Conservation (phyloP, 1,140 invertebrate genomes). For the Meloidogyne floridensis region DNA sequence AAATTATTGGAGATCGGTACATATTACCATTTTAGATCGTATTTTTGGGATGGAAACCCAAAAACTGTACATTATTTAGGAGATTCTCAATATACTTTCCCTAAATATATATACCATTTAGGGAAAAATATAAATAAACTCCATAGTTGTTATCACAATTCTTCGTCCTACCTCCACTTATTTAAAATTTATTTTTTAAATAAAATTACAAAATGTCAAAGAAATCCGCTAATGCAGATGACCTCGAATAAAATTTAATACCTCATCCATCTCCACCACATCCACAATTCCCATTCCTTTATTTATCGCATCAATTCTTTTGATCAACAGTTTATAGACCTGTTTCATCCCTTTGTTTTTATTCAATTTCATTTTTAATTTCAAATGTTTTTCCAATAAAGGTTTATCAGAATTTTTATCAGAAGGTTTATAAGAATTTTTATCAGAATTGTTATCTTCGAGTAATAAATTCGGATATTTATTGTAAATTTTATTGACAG, state of each 20-base stretch:
- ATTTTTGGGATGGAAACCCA: no score
- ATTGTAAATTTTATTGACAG: background rate
- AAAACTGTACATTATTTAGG: no score
- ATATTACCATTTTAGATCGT: no score
- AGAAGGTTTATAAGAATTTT: background rate
- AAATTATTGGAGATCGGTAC: no score
- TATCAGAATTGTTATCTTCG: background rate
- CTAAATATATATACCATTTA: no score
- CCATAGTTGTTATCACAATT: no score
- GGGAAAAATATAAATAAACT: no score
- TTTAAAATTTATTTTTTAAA: no score
- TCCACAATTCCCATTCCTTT: background rate
- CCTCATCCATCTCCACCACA: background rate
- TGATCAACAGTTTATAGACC: background rate
- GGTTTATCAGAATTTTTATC: background rate
- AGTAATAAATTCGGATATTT: background rate
- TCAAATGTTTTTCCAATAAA: background rate
- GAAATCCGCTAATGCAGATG: no score
- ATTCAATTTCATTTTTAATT: background rate
- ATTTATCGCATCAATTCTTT: background rate
- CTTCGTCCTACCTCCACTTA: no score
- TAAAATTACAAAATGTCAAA: no score
- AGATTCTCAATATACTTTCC: no score
- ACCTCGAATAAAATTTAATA: background rate
- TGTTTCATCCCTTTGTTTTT: background rate